Evolutionary conservation across 2,113 vertebrate species (phyloP), one percentile per base, ranked within the genome.

Genomic region (Plotosus lineatus): DNA sequence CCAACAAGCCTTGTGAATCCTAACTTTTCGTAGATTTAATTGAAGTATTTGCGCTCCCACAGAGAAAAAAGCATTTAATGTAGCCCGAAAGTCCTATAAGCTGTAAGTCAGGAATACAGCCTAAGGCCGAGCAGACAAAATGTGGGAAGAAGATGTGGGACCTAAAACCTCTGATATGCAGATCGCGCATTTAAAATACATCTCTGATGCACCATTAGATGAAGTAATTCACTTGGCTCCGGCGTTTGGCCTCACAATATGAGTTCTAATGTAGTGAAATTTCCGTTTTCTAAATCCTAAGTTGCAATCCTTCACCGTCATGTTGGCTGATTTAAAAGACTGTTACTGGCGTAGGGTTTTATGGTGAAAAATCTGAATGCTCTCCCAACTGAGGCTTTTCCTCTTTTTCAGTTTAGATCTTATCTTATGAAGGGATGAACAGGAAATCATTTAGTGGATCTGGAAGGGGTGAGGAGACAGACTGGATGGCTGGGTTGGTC

Each of bases 21-120:
- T 75, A 84, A 88, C 66, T 69, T 71, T 53, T 87, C 87, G 87
- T 85, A 85, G 84, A 87, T 87, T 89, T 85, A 85, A 82, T 85
- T 31, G 63, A 88, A 85, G 87, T 84, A 89, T 90, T 90, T 89
- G 87, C 80, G 83, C 78, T 89, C 85, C 75, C 84, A 86, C 87
- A 77, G 33, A 53, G 76, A 53, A 85, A 84, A 85, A 83, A 86
- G 73, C 77, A 82, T 88, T 90, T 88, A 76, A 86, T 50, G 69
- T 82, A 75, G 86, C 83, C 86, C 79, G 79, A 58, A 82, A 83
- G 51, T 78, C 36, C 69, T 88, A 83, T 90, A 90, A 90, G 85
- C 83, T 87, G 84, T 90, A 88, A 88, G 83, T 86, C 89, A 86
- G 84, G 77, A 89, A 55, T 77, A 44, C 84, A 76, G 85, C 84